Conservation (phyloP, 1,140 invertebrate species). For the Galleria mellonella region DNA sequence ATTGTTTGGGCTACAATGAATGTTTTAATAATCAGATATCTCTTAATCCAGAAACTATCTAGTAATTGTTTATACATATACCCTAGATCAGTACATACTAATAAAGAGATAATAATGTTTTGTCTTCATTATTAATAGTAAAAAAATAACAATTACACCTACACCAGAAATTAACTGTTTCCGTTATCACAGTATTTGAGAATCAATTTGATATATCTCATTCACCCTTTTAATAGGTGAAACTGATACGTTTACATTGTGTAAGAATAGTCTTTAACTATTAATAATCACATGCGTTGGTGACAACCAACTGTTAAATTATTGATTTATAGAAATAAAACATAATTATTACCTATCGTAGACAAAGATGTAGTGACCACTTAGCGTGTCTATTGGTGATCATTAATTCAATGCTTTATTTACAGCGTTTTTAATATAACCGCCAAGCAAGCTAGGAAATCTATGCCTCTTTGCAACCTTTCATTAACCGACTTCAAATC, state of each 20-base stretch:
- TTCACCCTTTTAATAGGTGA: no score
- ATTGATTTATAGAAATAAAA: neutral
- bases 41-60: no score
- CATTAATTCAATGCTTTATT: neutral
- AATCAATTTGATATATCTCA: slow-evolving; percentile 5
- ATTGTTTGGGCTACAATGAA: no score
- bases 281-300: no score
- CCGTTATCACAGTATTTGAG: slow-evolving; percentile 25
- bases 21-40: no score
- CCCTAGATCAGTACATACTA: slow-evolving; percentile 5
- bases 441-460: neutral
- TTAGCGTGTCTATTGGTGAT: no score
- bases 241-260: no score
- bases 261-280: no score
- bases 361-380: no score
- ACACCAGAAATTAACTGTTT: slow-evolving; percentile 14
- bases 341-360: neutral
- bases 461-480: neutral
- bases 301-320: neutral
- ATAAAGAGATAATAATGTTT: neutral
- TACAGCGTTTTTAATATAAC: no score
- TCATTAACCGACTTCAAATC: no score
- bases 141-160: slow-evolving; percentile 7
- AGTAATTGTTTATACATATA: no score
- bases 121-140: slow-evolving; percentile 6